Evolutionary conservation across 2,888 invertebrate genomes (phyloP).

Genomic region (Xylota segnis): DNA sequence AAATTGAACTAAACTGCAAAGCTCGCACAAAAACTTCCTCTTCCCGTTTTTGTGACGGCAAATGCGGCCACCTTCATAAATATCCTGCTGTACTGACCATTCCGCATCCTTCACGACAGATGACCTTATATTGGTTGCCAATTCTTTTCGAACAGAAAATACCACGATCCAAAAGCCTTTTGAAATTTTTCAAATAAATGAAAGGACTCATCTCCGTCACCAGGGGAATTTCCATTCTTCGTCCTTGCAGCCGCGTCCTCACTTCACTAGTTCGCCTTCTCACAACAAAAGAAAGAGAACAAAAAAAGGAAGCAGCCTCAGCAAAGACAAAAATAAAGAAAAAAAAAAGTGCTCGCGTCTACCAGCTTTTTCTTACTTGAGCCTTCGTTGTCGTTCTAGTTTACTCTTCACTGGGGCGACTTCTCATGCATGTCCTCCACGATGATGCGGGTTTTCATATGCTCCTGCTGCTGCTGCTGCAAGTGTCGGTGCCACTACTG

Average conservation of each 20-base stretch:
- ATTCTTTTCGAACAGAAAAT: constrained; percentile 57
- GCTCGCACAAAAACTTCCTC: constrained; percentile 52
- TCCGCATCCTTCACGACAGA: constrained; percentile 50
- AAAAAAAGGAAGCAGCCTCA: constrained; percentile 51
- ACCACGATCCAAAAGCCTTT: constrained; percentile 41
- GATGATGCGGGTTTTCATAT: constrained; percentile 75
- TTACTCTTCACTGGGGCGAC: constrained; percentile 64
- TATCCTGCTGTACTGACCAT: constrained; percentile 61
- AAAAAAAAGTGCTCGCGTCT: constrained; percentile 65
- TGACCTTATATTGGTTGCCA: constrained; percentile 74
- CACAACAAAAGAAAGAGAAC: constrained; percentile 25
- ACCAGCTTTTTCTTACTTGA: constrained; percentile 66
- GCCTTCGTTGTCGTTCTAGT: constrained; percentile 57
- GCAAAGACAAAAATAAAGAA: constrained; percentile 33
- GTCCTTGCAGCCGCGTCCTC: constrained; percentile 56
- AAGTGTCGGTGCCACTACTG: constrained; percentile 74
- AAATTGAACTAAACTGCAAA: constrained; percentile 49
- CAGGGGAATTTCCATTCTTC: constrained; percentile 62
- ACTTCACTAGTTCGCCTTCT: constrained; percentile 1
- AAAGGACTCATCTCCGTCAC: constrained; percentile 63
- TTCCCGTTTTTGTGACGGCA: constrained; percentile 25
- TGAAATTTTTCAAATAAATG: constrained; percentile 56
- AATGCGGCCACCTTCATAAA: constrained; percentile 57
- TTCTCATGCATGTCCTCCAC: constrained; percentile 75
- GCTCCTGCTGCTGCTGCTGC: constrained; percentile 67